Percentiles rank a stretch among this genome's conserved stretches.
These are phyloP conservation scores for Arizona elegans DNA, from an alignment of 2,113 vertebrate genomes.

Conservation along the genomic window DNA sequence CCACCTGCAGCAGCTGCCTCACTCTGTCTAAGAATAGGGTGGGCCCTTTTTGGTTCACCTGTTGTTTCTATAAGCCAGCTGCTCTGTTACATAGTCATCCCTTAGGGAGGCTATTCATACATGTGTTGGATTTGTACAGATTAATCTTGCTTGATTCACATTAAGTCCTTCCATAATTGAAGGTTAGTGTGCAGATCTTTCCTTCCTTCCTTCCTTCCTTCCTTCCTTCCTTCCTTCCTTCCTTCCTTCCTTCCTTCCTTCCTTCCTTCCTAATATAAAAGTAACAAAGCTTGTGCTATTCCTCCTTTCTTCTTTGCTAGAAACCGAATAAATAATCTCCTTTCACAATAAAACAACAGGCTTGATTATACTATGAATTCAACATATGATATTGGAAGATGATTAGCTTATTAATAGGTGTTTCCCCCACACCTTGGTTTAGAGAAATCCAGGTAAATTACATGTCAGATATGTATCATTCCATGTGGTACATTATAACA, in stretches of 20 bases:
- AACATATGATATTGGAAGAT: neutral
- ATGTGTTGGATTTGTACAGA: neutral
- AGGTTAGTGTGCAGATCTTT: neutral
- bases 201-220: neutral
- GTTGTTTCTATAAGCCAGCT: neutral
- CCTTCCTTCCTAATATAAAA: neutral
- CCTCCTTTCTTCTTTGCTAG: neutral
- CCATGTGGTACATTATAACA: neutral
- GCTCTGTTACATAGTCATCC: neutral
- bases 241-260: fast-evolving
- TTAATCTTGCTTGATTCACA: neutral
- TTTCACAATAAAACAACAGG: neutral
- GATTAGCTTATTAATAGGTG: conserved; percentile 6
- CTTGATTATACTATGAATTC: conserved; percentile 9
- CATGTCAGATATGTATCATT: neutral
- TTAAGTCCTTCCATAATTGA: too few species aligned
- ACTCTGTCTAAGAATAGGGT: too few species aligned
- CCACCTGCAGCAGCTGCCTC: too few species aligned
- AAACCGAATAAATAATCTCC: neutral
- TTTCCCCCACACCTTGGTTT: neutral
- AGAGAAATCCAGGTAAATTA: conserved; percentile 16
- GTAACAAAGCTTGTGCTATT: neutral
- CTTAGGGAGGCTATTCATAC: neutral
- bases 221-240: neutral
- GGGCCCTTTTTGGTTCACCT: neutral